phyloP scores from a whole-genome alignment of 2,888 invertebrate species.

The Julus scanicus region DNA sequence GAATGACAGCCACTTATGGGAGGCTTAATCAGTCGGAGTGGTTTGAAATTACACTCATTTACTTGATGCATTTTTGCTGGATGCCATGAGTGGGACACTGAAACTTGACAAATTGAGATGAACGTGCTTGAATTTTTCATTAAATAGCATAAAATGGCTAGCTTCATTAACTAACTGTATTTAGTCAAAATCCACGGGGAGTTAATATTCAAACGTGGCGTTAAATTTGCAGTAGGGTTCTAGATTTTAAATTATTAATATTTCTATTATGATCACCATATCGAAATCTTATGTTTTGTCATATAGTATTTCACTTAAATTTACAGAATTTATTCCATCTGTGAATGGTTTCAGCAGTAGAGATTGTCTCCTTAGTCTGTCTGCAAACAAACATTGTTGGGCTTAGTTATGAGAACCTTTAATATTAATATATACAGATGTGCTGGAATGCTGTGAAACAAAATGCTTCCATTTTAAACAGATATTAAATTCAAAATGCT shows the following conservation, averaged over 20 bases:
- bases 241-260: too few species aligned
- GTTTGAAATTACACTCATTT: constrained; percentile 38
- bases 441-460: background rate
- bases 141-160: background rate
- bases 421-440: background rate
- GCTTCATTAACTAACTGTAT: background rate
- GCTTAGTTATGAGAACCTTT: too few species aligned
- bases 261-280: too few species aligned
- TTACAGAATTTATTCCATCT: background rate
- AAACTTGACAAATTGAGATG: constrained; percentile 14
- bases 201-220: background rate
- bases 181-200: background rate
- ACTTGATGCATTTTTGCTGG: background rate
- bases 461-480: background rate
- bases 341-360: background rate
- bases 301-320: too few species aligned
- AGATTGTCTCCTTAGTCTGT: too few species aligned
- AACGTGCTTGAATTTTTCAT: constrained; percentile 16
- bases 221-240: background rate
- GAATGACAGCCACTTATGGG: constrained; percentile 12
- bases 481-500: background rate
- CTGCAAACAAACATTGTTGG: background rate
- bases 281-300: too few species aligned
- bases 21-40: constrained; percentile 30
- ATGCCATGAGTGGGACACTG: background rate